These are phyloP conservation scores for Triops cancriformis DNA, from an alignment of 1,140 invertebrate species.

Conservation along the genomic window DNA sequence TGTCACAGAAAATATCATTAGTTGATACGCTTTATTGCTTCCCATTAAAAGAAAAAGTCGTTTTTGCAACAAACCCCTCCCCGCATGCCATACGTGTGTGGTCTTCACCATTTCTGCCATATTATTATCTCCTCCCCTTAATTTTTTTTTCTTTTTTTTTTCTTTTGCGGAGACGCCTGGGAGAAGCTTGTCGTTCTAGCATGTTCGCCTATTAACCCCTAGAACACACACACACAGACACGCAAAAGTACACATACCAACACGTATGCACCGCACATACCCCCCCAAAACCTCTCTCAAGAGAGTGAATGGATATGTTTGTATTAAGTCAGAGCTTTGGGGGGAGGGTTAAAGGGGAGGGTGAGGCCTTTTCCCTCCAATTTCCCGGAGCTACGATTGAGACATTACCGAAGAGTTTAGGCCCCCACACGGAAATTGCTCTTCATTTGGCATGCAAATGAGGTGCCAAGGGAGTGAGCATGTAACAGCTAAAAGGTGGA, in stretches of 20 bases:
- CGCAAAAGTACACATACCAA: not conserved
- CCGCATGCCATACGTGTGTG: not conserved
- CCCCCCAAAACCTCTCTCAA: not conserved
- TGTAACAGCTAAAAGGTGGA: slow-evolving; percentile 6
- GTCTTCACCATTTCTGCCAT: not conserved
- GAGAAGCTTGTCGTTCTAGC: not conserved
- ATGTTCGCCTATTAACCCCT: not conserved
- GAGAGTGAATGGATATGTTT: not conserved
- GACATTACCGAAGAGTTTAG: slow-evolving; percentile 5
- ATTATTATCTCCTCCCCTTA: not conserved
- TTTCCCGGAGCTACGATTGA: not conserved
- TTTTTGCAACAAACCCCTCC: not conserved
- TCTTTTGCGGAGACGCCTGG: not conserved
- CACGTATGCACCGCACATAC: too few relatives aligned
- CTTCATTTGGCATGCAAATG: slow-evolving; percentile 10
- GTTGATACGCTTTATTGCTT: slow-evolving; percentile 7
- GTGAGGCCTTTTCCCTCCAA: not conserved
- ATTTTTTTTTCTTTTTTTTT: not conserved
- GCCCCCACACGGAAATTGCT: not conserved
- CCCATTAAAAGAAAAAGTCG: not conserved
- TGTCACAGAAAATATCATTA: not conserved
- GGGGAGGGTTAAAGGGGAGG: not conserved
- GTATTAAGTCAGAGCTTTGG: not conserved
- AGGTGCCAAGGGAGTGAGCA: not conserved
- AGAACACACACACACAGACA: not conserved